A percentile compares a stretch with the other conserved stretches of the same genome.
Conservation (phyloP, 2,113 vertebrate genomes). For the Indicator maculatus region DNA sequence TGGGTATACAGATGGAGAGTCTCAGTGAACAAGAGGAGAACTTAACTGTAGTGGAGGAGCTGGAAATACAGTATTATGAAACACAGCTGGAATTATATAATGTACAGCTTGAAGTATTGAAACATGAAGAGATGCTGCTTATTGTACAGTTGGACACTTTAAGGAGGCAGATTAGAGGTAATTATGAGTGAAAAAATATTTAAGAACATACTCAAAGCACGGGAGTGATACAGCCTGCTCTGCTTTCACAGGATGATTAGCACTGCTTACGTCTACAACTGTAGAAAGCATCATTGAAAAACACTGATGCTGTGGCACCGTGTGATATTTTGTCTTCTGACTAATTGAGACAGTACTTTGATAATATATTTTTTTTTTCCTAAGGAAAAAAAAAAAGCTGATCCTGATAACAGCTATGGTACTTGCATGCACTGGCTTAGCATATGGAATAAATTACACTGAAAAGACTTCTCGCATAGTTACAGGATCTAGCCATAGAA, state of each 20-base stretch:
- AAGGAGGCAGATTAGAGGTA: constrained; percentile 91
- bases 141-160: constrained; percentile 85
- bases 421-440: neutral
- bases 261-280: neutral
- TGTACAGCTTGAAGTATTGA: constrained; percentile 89
- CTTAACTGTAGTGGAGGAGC: constrained; percentile 76
- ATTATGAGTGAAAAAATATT: neutral
- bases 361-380: neutral
- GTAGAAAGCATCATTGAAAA: neutral
- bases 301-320: neutral
- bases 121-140: constrained; percentile 91
- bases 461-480: neutral
- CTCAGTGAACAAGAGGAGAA: constrained; percentile 74
- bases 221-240: neutral
- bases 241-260: neutral
- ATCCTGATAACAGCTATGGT: neutral
- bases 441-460: neutral
- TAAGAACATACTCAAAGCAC: neutral
- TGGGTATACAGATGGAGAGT: constrained; percentile 77
- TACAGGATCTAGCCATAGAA: neutral
- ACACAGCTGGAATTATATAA: constrained; percentile 91
- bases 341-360: neutral
- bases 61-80: constrained; percentile 94
- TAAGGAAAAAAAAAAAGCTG: neutral
- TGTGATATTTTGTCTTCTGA: neutral